Conservation (phyloP, 2,888 invertebrate genomes). For the Bembecia ichneumoniformis region DNA sequence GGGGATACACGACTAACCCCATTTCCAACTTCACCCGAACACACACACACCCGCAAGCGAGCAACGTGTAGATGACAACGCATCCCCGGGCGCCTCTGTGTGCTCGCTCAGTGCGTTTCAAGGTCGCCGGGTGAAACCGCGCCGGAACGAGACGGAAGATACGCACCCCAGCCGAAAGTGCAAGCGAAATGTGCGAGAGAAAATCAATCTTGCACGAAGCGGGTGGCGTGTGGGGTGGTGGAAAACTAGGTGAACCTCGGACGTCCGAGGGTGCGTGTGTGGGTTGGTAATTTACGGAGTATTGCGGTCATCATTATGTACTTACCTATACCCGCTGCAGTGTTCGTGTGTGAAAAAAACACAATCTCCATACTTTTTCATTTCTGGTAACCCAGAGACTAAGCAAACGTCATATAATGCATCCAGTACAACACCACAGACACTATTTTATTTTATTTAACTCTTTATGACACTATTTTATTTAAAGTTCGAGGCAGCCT, state of each 20-base stretch:
- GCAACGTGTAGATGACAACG: slow-evolving; percentile 29
- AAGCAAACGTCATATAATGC: too few species aligned
- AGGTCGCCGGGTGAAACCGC: slow-evolving; percentile 50
- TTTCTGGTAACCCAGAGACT: too few species aligned
- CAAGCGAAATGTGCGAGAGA: slow-evolving; percentile 66
- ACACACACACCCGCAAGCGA: slow-evolving; percentile 10
- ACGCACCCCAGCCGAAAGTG: slow-evolving; percentile 53
- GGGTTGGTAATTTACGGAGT: slow-evolving; percentile 20
- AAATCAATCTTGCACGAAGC: slow-evolving; percentile 69
- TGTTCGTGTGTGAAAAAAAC: too few species aligned
- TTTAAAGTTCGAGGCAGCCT: too few species aligned
- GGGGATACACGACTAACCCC: slow-evolving; percentile 52
- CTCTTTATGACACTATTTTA: too few species aligned
- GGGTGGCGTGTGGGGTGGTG: slow-evolving; percentile 32
- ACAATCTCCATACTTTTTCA: too few species aligned
- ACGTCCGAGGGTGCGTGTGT: slow-evolving; percentile 33
- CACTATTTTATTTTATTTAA: too few species aligned
- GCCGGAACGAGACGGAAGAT: slow-evolving; percentile 38
- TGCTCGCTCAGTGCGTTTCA: slow-evolving; percentile 47
- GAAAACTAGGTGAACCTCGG: slow-evolving; percentile 66
- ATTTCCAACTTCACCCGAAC: slow-evolving; percentile 32
- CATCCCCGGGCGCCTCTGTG: slow-evolving; percentile 41
- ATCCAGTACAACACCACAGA: too few species aligned
- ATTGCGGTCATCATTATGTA: not conserved
- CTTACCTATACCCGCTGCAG: too few species aligned